Evolutionary conservation across 2,888 invertebrate species (phyloP).

Genomic region (Globia sparganii): DNA sequence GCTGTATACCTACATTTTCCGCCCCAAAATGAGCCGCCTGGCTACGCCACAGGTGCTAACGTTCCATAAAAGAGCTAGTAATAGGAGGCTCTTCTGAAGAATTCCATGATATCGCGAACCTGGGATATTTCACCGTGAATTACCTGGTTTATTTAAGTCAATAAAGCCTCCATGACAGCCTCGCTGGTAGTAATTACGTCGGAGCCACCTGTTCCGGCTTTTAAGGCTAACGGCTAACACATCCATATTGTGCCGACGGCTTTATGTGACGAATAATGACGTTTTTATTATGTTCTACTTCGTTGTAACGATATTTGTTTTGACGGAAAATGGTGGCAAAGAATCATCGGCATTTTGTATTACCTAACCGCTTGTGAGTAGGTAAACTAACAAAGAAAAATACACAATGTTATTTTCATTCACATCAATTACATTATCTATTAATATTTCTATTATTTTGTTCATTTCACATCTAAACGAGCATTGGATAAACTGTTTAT

Average conservation of each 20-base stretch:
- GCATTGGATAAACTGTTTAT: slow-evolving; percentile 16
- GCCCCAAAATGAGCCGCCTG: neutral
- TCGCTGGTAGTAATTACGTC: slow-evolving; percentile 52
- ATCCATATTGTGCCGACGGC: slow-evolving; percentile 15
- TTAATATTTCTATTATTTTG: neutral
- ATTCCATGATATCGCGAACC: neutral
- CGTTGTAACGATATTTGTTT: slow-evolving; percentile 31
- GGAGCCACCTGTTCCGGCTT: slow-evolving; percentile 52
- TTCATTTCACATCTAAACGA: neutral
- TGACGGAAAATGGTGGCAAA: slow-evolving; percentile 8
- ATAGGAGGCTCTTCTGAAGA: neutral
- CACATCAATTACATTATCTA: too few species aligned
- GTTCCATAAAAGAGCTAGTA: neutral
- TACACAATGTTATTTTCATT: too few species aligned
- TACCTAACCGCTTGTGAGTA: neutral
- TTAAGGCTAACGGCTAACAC: slow-evolving; percentile 52
- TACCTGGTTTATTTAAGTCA: slow-evolving; percentile 1
- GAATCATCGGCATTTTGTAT: neutral
- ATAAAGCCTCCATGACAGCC: slow-evolving; percentile 25
- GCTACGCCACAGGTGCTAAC: neutral
- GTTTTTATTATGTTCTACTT: slow-evolving; percentile 32
- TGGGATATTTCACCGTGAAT: neutral
- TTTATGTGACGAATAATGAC: slow-evolving; percentile 34
- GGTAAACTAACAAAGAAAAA: neutral
- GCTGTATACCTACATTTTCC: too few species aligned